Percentiles rank a stretch among this genome's conserved stretches.
phyloP scores from a whole-genome alignment of 2,113 vertebrate genomes.

The Urocitellus parryii region DNA sequence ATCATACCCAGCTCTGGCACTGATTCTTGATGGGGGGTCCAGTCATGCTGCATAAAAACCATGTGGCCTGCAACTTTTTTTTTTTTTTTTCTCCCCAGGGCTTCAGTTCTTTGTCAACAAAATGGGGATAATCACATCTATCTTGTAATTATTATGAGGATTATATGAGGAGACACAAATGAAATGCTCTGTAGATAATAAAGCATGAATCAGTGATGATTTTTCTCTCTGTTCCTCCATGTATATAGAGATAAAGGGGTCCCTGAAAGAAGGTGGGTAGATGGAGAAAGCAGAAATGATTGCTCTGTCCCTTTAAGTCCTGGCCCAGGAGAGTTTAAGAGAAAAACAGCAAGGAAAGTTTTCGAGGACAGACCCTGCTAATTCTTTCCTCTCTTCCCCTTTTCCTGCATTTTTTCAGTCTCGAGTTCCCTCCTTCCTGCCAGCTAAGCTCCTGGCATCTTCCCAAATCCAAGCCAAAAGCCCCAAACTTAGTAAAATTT shows the following conservation, averaged over 20 bases:
- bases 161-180: background rate
- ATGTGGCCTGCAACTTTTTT: background rate
- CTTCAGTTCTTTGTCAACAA: constrained; percentile 35
- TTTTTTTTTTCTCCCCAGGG: background rate
- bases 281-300: constrained; percentile 21
- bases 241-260: constrained; percentile 8
- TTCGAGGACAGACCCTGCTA: constrained; percentile 53
- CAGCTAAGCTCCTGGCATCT: constrained; percentile 58
- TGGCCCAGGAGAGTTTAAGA: constrained; percentile 28
- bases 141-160: background rate
- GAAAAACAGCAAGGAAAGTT: constrained; percentile 60
- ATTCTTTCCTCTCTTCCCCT: constrained; percentile 27
- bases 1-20: background rate
- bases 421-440: constrained; percentile 36
- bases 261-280: background rate
- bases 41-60: background rate
- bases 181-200: constrained; percentile 37
- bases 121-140: background rate
- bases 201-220: background rate
- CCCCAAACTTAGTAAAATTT: constrained; percentile 42
- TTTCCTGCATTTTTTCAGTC: constrained; percentile 40
- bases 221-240: constrained; percentile 16
- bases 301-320: constrained; percentile 41
- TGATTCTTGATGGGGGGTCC: background rate
- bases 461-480: constrained; percentile 42